These are phyloP conservation scores for Aricia agestis DNA, from an alignment of 1,140 invertebrate genomes.

Conservation along the genomic window DNA sequence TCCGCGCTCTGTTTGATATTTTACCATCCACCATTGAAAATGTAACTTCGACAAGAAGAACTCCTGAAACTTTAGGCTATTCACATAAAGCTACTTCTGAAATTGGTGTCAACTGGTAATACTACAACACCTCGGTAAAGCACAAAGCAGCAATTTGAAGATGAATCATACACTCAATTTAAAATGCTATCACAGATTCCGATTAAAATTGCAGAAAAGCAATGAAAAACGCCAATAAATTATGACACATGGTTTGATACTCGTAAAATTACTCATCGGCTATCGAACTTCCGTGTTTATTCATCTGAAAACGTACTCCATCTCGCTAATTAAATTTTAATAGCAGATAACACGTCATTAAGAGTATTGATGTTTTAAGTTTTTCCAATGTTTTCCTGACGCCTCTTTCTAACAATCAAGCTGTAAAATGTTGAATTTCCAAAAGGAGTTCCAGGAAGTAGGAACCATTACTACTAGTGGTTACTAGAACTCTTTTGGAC, in stretches of 20 bases:
- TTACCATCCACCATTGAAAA: neutral
- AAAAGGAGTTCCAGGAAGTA: no score
- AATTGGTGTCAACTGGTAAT: neutral
- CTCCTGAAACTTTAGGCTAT: no score
- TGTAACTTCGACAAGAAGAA: neutral
- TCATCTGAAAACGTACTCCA: neutral
- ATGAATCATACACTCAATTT: neutral
- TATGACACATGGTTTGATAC: neutral
- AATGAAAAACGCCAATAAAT: neutral
- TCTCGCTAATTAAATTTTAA: no score
- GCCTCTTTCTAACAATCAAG: no score
- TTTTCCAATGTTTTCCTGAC: neutral
- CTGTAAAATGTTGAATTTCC: no score
- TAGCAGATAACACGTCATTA: neutral
- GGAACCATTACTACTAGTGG: no score
- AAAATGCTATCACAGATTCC: neutral
- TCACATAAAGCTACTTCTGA: neutral
- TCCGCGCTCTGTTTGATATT: neutral
- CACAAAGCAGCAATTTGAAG: neutral
- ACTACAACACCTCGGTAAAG: neutral
- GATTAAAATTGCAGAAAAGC: neutral
- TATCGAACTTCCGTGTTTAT: neutral
- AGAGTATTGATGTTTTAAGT: neutral
- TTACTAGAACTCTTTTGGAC: no score
- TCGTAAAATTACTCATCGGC: neutral